These are phyloP conservation scores for Smutsia temminckii DNA, from an alignment of 2,797 vertebrate genomes.

Conservation along the genomic window DNA sequence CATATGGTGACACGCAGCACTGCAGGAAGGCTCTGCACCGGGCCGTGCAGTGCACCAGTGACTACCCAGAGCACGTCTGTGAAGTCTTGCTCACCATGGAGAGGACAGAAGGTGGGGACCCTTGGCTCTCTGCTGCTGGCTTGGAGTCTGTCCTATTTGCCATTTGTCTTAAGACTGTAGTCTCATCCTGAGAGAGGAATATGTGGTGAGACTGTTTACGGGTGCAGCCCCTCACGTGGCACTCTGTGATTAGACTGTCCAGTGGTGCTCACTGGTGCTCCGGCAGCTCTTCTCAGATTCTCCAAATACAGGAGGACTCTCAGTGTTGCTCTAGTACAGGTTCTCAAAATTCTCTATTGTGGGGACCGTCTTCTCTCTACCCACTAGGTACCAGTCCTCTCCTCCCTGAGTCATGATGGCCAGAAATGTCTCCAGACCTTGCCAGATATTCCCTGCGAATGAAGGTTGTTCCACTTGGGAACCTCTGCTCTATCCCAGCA, in stretches of 20 bases:
- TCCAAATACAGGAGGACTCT: neutral
- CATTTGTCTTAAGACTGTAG: neutral
- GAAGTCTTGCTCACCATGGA: slow-evolving; percentile 96
- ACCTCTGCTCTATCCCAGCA: neutral
- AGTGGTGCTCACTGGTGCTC: fast-evolving
- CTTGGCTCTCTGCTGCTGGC: fast-evolving
- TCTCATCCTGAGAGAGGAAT: too few species aligned
- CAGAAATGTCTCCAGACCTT: neutral
- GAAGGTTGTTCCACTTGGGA: neutral
- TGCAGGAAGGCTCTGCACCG: slow-evolving; percentile 96
- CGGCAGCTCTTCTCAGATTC: neutral
- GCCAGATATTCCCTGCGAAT: neutral
- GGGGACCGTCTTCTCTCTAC: neutral
- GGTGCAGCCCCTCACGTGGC: fast-evolving
- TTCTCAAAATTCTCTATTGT: neutral
- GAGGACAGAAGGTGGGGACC: slow-evolving; percentile 93
- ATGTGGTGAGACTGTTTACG: neutral
- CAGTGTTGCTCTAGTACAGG: fast-evolving
- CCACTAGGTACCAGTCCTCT: neutral
- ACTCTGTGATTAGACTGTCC: neutral
- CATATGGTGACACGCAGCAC: slow-evolving; percentile 93
- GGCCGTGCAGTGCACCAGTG: slow-evolving; percentile 96
- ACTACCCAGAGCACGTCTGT: slow-evolving; percentile 98
- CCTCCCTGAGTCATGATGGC: fast-evolving
- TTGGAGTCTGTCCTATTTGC: neutral